Percentiles rank a stretch among this genome's conserved stretches.
phyloP scores from a whole-genome alignment of 2,888 invertebrate species.

The Tortrix viridana region DNA sequence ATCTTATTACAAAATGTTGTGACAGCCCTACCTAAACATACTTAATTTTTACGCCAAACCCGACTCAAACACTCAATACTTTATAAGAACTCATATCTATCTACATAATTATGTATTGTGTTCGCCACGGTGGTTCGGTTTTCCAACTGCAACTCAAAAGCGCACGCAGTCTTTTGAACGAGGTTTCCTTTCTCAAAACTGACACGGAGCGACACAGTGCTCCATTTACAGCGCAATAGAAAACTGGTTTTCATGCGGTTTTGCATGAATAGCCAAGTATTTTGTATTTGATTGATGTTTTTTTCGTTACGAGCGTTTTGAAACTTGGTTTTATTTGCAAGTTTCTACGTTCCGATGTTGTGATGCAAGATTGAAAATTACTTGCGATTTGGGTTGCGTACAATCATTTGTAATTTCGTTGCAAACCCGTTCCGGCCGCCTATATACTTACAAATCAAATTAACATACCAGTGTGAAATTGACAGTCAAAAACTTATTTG shows the following conservation, averaged over 20 bases:
- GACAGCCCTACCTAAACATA: constrained; percentile 18
- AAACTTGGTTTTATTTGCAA: constrained; percentile 29
- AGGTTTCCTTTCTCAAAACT: background rate
- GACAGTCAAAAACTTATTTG: background rate
- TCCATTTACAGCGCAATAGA: background rate
- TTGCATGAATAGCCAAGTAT: constrained; percentile 43
- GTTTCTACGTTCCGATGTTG: constrained; percentile 9
- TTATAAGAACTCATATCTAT: constrained; percentile 33
- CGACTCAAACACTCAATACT: constrained; percentile 27
- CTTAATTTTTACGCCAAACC: constrained; percentile 30
- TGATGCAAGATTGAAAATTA: constrained; percentile 30
- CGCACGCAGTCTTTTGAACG: background rate
- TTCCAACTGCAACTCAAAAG: constrained; percentile 5
- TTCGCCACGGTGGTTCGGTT: background rate
- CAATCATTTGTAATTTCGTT: background rate
- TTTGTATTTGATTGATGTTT: constrained; percentile 42
- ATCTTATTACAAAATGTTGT: background rate
- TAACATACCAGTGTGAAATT: background rate
- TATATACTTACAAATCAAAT: background rate
- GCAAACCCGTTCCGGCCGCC: background rate
- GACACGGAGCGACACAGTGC: background rate
- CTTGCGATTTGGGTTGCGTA: background rate
- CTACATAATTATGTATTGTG: constrained; percentile 35
- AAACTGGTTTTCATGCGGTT: constrained; percentile 38
- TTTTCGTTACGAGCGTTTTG: constrained; percentile 39